These are phyloP conservation scores for Mimachlamys varia DNA, from an alignment of 2,888 invertebrate species.

Conservation along the genomic window DNA sequence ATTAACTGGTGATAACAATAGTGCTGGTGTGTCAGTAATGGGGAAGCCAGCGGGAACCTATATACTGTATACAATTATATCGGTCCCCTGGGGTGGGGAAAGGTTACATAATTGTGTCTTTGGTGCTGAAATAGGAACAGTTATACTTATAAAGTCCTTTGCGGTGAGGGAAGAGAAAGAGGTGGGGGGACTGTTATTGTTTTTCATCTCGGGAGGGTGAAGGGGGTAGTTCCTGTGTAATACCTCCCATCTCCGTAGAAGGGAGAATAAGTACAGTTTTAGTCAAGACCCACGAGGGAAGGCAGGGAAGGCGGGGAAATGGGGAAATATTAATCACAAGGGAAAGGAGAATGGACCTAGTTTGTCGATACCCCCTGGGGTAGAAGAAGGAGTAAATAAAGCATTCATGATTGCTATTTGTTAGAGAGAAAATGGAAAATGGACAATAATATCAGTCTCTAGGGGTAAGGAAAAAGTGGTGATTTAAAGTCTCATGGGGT, in stretches of 20 bases:
- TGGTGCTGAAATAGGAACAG: neutral
- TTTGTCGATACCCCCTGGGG: neutral
- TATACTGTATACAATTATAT: too few species aligned
- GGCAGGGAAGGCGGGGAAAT: too few species aligned
- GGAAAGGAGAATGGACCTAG: too few species aligned
- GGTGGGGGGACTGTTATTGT: too few species aligned
- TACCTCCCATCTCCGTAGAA: too few species aligned
- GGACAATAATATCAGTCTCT: neutral
- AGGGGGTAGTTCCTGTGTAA: too few species aligned
- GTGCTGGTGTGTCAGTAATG: neutral
- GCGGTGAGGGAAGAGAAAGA: neutral
- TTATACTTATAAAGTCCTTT: neutral
- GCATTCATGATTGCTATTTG: neutral
- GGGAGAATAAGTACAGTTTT: too few species aligned
- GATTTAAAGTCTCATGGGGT: neutral
- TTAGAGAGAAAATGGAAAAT: neutral
- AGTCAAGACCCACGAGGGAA: too few species aligned
- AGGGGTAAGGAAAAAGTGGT: neutral
- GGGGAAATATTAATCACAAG: too few species aligned
- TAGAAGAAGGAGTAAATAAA: too few species aligned
- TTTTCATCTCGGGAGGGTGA: too few species aligned
- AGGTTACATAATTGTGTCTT: neutral
- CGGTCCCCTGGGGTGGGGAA: neutral
- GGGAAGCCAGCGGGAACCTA: neutral
- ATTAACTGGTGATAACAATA: slow-evolving; percentile 12